phyloP scores from a whole-genome alignment of 2,888 invertebrate genomes.

The Pristionchus arcanus region DNA sequence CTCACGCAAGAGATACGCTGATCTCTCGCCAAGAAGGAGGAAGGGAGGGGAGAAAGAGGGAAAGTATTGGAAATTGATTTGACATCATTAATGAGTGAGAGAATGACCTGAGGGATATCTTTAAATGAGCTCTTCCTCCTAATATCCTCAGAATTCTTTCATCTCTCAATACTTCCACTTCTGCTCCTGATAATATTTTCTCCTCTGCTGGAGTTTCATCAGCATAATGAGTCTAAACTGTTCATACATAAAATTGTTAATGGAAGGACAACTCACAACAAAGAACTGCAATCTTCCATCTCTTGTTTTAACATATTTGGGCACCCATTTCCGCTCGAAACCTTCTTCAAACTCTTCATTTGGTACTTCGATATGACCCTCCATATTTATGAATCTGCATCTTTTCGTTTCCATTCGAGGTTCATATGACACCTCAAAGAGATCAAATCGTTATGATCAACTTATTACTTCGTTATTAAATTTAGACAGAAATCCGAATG shows the following conservation, averaged over 20 bases:
- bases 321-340: conserved; percentile 83
- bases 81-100: background rate
- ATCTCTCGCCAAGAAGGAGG: no score
- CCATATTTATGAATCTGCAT: conserved; percentile 81
- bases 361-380: conserved; percentile 82
- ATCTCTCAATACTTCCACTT: conserved; percentile 73
- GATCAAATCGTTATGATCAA: background rate
- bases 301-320: conserved; percentile 82
- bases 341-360: conserved; percentile 79
- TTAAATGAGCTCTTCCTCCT: conserved; percentile 71
- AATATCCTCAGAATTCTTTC: conserved; percentile 74
- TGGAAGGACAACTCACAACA: conserved; percentile 80
- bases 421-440: conserved; percentile 73
- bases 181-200: conserved; percentile 73
- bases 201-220: conserved; percentile 77
- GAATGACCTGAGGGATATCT: conserved; percentile 57
- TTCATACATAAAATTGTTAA: background rate
- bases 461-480: background rate
- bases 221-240: conserved; percentile 73
- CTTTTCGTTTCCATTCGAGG: conserved; percentile 74
- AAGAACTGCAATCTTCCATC: conserved; percentile 83
- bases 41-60: no score
- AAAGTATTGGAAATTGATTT: no score
- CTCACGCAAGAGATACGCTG: no score
- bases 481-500: no score